Base-by-base conservation (phyloP, 2,113 vertebrate species). In the Osmerus mordax region DNA sequence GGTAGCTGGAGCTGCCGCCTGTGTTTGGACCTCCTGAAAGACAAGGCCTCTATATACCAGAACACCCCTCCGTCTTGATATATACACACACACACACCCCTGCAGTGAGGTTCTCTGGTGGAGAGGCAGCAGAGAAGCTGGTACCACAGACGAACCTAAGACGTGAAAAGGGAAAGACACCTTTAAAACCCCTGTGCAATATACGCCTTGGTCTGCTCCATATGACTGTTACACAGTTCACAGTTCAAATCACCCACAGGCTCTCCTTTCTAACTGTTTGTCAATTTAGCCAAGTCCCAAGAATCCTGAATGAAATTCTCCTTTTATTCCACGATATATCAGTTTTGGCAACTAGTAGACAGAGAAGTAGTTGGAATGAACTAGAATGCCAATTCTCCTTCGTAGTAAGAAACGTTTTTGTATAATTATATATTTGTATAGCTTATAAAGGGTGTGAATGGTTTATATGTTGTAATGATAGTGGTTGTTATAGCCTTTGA, bases 1-100 rank as follows among this genome's bases (percentile, higher is more conserved):
- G 96, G 96, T 84, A 97, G 96, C 76, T 98, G 96, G 96, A 98
- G 96, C 86, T 98, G 96, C 83, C 96, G 96, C 80, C 84, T 98
- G 76, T 98, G 96, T 90, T 92, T 98, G 93, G 96, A 93, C 75
- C 92, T 96, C 76, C 87, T 98, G 83, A 98, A 98, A 90, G 96
- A 98, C 81, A 98, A 97, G 81, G 96, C 96, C 0, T 98, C 96
- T 52, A 97, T 98, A 83, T 98, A 95, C 87, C 96, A 97, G 92
- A 97, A 93, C 90, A 89, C 88, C 47, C 90, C 91, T 0, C 81
- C 86, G 0, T 95, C 92, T 51, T 97, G 95, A 95, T 95, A 86
- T 67, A 73, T 13, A 23, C 74, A 52, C 51, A 25, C 71, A 70
- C 76, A 71, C 60, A 73, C 69, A 56, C 72, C 72, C 71, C 52